phyloP scores from a whole-genome alignment of 2,888 invertebrate genomes.

The Bruchidius siliquastri region DNA sequence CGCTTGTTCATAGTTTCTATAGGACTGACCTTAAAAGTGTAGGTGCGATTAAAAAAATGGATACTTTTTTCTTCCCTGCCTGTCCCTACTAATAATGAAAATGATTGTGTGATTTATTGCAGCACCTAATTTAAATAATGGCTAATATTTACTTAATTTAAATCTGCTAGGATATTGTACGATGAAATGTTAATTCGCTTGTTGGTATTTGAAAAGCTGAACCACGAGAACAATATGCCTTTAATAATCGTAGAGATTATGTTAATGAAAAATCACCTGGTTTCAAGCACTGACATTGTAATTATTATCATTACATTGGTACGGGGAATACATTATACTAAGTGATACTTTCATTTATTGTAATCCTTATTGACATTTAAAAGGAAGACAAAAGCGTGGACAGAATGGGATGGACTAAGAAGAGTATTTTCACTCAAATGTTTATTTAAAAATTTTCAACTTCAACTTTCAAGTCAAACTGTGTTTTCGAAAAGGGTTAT shows the following conservation, averaged over 20 bases:
- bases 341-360: neutral
- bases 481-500: no score
- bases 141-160: neutral
- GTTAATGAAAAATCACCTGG: neutral
- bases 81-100: neutral
- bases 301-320: neutral
- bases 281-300: neutral
- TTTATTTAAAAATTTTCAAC: no score
- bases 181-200: neutral
- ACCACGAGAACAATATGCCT: neutral
- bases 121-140: neutral
- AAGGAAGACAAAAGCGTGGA: neutral
- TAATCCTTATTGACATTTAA: neutral
- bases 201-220: neutral
- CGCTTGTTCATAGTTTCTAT: no score
- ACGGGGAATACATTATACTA: neutral
- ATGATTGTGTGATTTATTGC: neutral
- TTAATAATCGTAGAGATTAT: neutral
- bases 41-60: neutral
- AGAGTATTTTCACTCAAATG: no score
- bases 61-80: neutral
- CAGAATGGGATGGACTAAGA: neutral
- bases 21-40: neutral
- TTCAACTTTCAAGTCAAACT: no score
- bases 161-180: neutral